Evolutionary conservation across 2,888 invertebrate genomes (phyloP).

Genomic region (Dryomyza anilis): DNA sequence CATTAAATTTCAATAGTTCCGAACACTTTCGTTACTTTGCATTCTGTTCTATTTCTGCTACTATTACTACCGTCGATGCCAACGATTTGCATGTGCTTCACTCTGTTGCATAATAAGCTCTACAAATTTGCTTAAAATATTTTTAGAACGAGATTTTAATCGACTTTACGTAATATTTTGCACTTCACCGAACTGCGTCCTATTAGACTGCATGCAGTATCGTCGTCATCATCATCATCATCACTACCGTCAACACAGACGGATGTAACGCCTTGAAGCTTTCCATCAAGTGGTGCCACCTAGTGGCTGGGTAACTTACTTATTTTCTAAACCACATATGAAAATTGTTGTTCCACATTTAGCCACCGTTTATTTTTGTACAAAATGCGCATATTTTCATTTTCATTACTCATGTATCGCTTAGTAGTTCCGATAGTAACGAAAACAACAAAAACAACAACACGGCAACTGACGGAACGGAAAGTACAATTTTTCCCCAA

Average conservation of each 20-base stretch:
- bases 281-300: neutral
- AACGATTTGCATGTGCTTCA: neutral
- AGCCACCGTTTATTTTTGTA: no score
- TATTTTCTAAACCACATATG: no score
- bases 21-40: no score
- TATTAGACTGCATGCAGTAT: neutral
- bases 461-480: neutral
- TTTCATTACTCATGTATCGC: neutral
- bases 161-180: slow-evolving; percentile 1
- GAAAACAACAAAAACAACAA: no score
- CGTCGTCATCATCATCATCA: no score
- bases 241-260: neutral
- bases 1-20: no score
- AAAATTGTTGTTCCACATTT: no score
- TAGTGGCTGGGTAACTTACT: no score
- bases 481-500: slow-evolving; percentile 11
- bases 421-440: no score
- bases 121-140: slow-evolving; percentile 23
- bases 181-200: neutral
- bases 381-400: no score
- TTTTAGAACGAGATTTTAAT: slow-evolving; percentile 14
- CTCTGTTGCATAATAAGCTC: neutral
- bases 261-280: neutral
- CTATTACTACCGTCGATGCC: neutral
- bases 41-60: neutral